Evolutionary conservation across 2,113 vertebrate genomes (phyloP).

Genomic region (Vulpes ferrilata): DNA sequence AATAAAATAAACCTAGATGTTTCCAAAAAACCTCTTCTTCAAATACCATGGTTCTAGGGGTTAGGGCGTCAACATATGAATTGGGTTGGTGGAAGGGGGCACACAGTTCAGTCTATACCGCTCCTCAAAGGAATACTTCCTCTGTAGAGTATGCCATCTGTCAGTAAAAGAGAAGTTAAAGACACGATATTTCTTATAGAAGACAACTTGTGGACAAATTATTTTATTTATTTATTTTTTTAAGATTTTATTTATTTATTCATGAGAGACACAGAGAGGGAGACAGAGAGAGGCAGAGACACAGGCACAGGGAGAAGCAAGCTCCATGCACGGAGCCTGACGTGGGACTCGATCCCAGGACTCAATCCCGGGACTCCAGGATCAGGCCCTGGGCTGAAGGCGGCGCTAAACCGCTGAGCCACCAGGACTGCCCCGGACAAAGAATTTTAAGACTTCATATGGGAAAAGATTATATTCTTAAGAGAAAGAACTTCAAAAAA

Average conservation of each 20-base stretch:
- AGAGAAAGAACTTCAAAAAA: conserved; percentile 37
- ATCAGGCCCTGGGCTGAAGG: no score
- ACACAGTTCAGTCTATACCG: neutral
- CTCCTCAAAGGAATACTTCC: neutral
- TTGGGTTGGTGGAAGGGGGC: neutral
- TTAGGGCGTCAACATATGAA: neutral
- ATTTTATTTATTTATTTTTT: neutral
- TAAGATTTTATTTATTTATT: no score
- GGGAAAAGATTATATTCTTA: conserved; percentile 39
- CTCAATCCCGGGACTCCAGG: no score
- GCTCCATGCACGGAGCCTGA: no score
- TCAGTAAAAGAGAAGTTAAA: conserved; percentile 33
- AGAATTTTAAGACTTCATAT: neutral
- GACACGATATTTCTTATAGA: neutral
- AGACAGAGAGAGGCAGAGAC: no score
- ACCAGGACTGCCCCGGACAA: neutral
- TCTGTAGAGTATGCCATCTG: neutral
- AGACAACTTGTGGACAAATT: neutral
- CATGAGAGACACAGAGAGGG: no score
- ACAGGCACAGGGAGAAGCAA: no score
- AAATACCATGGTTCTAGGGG: neutral
- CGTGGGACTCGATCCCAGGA: no score
- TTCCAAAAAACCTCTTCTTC: neutral
- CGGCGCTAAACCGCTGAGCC: no score
- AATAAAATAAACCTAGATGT: neutral